Base-by-base conservation (phyloP, 2,113 vertebrate genomes). In the Xenopus laevis region DNA sequence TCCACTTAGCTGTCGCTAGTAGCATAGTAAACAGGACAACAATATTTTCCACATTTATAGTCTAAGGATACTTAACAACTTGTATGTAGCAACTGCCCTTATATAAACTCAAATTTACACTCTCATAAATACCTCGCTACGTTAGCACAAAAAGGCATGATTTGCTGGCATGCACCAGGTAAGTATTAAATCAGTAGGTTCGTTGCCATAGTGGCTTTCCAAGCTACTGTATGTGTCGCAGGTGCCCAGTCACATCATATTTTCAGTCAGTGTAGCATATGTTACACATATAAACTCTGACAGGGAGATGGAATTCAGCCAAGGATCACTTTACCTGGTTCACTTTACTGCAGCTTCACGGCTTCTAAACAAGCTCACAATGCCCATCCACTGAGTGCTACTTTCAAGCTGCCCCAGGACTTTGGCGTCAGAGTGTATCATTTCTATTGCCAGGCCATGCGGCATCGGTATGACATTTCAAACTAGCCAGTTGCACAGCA, bases 381-480 rank as follows among this genome's bases (percentile, higher is more conserved):
- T 82, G 78, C 82, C 47, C 11, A n/a, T 13, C 4, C 12, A 16
- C 83, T 71, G 1, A 27, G 58, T 20, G n/a, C 33, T 71, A 79
- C 84, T 84, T 80, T 79, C 84, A 75, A 58, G 79, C 87, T 65
- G 90, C 93, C 92, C 74, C 81, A 75, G 94, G 92, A 86, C 78
- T 78, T 55, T 77, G 80, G 86, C 84, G 90, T 93, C 92, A 86
- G 83, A 85, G 80, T 80, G 79, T 87, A 95, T 95, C 92, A 91
- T 85, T 86, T 83, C 84, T 87, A 85, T 87, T 86, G 88, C 82
- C 79, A 78, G 86, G 84, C 85, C 86, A 85, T 84, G 84, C 83
- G 84, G 84, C 90, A 88, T 87, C 78, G 78, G 82, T 57, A 87
- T 91, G 92, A 93, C 91, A 91, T 88, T 85, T 92, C 89, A 92